Percentiles rank a stretch among this genome's conserved stretches.
These are phyloP conservation scores for Amiota communis DNA, from an alignment of 2,888 invertebrate species.

Conservation along the genomic window DNA sequence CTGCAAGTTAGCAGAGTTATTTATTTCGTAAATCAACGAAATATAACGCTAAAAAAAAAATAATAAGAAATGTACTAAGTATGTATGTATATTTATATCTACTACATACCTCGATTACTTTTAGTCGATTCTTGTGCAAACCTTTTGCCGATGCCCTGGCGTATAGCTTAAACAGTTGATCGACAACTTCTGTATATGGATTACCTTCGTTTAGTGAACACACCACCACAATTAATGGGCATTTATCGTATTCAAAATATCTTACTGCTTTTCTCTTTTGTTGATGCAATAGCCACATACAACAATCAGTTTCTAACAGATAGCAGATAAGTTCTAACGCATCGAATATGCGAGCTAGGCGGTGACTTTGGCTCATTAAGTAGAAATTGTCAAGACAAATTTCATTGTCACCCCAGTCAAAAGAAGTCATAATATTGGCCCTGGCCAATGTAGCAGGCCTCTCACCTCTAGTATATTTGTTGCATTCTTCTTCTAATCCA, in stretches of 20 bases:
- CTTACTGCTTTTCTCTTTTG: constrained; percentile 59
- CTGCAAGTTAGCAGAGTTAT: constrained; percentile 65
- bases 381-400: constrained; percentile 53
- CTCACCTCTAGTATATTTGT: constrained; percentile 41
- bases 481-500: constrained; percentile 41
- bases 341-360: constrained; percentile 75
- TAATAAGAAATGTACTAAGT: not conserved
- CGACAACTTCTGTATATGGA: constrained; percentile 57
- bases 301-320: constrained; percentile 76
- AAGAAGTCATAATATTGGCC: constrained; percentile 55
- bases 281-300: constrained; percentile 76
- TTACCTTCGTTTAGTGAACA: constrained; percentile 58
- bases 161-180: constrained; percentile 61
- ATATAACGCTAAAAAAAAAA: constrained; percentile 59
- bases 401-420: constrained; percentile 66
- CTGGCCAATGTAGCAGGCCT: constrained; percentile 47
- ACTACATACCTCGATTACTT: constrained; percentile 61
- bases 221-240: constrained; percentile 62
- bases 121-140: constrained; percentile 51
- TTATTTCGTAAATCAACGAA: constrained; percentile 64
- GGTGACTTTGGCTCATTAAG: constrained; percentile 50
- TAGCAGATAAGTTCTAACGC: constrained; percentile 75
- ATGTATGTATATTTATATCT: not conserved
- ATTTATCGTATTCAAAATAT: constrained; percentile 59
- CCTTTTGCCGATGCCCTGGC: constrained; percentile 57